Percentiles rank a stretch among this genome's conserved stretches.
These are phyloP conservation scores for Sphaerophoria rueppellii DNA, from an alignment of 2,888 invertebrate genomes.

Conservation along the genomic window DNA sequence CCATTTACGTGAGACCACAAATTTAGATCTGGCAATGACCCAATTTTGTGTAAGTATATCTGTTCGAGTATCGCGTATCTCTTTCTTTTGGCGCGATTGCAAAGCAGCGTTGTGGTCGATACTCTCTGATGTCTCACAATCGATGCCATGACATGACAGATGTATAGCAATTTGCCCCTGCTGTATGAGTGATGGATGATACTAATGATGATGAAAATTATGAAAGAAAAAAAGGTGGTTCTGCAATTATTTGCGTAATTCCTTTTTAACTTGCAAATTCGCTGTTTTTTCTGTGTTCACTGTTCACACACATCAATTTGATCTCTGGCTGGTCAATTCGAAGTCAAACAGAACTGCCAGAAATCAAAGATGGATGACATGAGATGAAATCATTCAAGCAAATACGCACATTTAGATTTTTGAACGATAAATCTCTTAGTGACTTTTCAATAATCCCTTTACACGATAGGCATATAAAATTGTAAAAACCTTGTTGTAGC, in stretches of 20 bases:
- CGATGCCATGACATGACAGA: neutral
- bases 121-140: conserved; percentile 5
- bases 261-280: conserved; percentile 65
- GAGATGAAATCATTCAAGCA: conserved; percentile 57
- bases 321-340: conserved; percentile 32
- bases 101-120: conserved; percentile 22
- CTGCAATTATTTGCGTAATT: conserved; percentile 65
- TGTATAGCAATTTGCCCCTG: neutral
- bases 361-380: conserved; percentile 61
- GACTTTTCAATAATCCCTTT: conserved; percentile 10
- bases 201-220: conserved; percentile 42
- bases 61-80: conserved; percentile 66
- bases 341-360: conserved; percentile 21
- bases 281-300: conserved; percentile 22
- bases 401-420: neutral
- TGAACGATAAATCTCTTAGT: neutral
- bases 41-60: conserved; percentile 68
- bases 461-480: neutral
- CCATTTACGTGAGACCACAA: conserved; percentile 42
- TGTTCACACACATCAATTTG: neutral
- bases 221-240: conserved; percentile 32
- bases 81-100: conserved; percentile 33
- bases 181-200: neutral
- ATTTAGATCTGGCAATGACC: conserved; percentile 74
- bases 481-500: neutral